These are phyloP conservation scores for Oligia latruncula DNA, from an alignment of 2,888 invertebrate genomes.

Conservation along the genomic window DNA sequence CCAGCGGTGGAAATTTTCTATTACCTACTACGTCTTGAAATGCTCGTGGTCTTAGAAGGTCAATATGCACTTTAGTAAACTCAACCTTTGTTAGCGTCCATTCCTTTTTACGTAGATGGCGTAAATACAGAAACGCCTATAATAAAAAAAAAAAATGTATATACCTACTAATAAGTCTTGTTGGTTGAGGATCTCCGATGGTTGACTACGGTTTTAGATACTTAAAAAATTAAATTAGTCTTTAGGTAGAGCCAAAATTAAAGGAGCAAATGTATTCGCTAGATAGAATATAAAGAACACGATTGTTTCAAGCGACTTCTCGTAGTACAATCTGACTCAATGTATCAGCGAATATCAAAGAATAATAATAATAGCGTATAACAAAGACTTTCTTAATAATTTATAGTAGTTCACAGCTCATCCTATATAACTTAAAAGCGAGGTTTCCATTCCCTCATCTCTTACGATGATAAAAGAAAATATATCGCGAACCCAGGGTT, in stretches of 20 bases:
- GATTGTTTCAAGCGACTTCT: not conserved
- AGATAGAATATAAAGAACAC: not conserved
- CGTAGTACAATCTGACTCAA: not conserved
- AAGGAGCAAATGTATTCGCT: not conserved
- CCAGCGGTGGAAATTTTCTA: conserved; percentile 43
- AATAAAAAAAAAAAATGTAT: not conserved
- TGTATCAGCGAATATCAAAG: not conserved
- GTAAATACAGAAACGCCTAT: not conserved
- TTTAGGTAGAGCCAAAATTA: not conserved
- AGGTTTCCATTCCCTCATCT: conserved; percentile 31
- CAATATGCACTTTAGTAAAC: conserved; percentile 14
- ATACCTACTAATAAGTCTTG: not conserved
- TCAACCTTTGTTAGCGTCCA: conserved; percentile 36
- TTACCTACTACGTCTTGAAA: conserved; percentile 28
- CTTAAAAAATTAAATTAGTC: not conserved
- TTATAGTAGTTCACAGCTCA: not conserved
- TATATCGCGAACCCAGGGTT: conserved; percentile 55
- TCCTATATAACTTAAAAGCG: conserved; percentile 2
- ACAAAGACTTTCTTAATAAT: not conserved
- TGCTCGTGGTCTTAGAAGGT: conserved; percentile 29
- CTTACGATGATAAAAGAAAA: conserved; percentile 45
- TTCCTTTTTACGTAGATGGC: conserved; percentile 1
- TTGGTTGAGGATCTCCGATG: not conserved
- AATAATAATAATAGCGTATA: too few relatives aligned
- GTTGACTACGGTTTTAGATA: not conserved